Evolutionary conservation across 2,888 invertebrate species (phyloP).

Genomic region (Chorisops tibialis): DNA sequence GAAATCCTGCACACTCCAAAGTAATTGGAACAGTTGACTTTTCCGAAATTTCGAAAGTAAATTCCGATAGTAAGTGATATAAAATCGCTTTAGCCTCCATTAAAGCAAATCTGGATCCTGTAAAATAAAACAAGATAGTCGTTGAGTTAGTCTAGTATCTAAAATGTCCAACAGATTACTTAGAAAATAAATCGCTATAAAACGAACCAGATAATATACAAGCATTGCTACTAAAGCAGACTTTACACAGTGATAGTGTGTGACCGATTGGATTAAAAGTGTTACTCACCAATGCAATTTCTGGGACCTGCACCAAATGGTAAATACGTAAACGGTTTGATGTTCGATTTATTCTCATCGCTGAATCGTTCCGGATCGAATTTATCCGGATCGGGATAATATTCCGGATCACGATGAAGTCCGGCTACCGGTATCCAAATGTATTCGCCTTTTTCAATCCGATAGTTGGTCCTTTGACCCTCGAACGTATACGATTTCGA

Average conservation of each 20-base stretch:
- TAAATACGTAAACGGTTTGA: constrained; percentile 52
- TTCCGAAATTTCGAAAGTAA: constrained; percentile 37
- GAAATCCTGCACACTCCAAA: constrained; percentile 38
- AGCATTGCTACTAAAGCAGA: too few relatives aligned
- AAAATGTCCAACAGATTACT: too few relatives aligned
- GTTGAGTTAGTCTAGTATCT: too few relatives aligned
- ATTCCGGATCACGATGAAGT: constrained; percentile 56
- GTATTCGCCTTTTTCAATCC: constrained; percentile 36
- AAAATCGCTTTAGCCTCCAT: constrained; percentile 36
- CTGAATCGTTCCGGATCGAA: constrained; percentile 60
- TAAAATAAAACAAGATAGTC: too few relatives aligned
- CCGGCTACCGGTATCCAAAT: constrained; percentile 50
- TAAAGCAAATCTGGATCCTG: constrained; percentile 41
- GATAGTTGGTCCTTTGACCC: constrained; percentile 42
- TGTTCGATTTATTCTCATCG: constrained; percentile 54
- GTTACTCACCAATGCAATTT: constrained; percentile 59
- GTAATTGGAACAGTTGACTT: constrained; percentile 40
- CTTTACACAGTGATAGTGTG: too few relatives aligned
- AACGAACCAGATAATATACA: too few relatives aligned
- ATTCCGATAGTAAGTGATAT: constrained; percentile 39
- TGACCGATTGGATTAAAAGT: too few relatives aligned
- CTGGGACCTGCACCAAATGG: constrained; percentile 45
- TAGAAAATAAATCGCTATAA: too few relatives aligned
- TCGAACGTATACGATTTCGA: constrained; percentile 52
- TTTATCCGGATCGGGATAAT: constrained; percentile 56